These are phyloP conservation scores for Seriola aureovittata DNA, from an alignment of 2,113 vertebrate species.

Conservation along the genomic window DNA sequence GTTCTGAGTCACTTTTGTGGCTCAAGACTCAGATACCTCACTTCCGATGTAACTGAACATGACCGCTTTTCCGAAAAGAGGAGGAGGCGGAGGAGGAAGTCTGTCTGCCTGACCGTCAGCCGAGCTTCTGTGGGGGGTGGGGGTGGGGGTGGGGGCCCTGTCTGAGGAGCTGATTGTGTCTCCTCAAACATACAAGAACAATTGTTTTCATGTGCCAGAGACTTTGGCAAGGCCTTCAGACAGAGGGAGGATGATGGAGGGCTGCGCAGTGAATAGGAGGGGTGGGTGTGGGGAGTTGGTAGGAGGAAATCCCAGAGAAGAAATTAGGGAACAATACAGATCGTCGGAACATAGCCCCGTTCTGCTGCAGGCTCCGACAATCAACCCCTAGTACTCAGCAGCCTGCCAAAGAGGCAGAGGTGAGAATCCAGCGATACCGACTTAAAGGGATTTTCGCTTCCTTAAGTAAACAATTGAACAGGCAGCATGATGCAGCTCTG, in stretches of 20 bases:
- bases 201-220: slow-evolving; percentile 79
- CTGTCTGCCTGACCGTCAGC: slow-evolving; percentile 61
- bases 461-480: slow-evolving; percentile 66
- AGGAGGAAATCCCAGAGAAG: slow-evolving; percentile 79
- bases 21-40: slow-evolving; percentile 52
- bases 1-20: slow-evolving; percentile 67
- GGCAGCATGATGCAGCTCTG: slow-evolving; percentile 41
- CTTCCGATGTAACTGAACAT: slow-evolving; percentile 73
- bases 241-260: slow-evolving; percentile 71
- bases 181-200: slow-evolving; percentile 71
- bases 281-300: slow-evolving; percentile 52
- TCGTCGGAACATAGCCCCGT: slow-evolving; percentile 44
- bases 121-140: slow-evolving; percentile 39
- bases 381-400: slow-evolving; percentile 45
- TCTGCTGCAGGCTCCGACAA: slow-evolving; percentile 59
- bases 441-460: slow-evolving; percentile 50
- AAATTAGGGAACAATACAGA: slow-evolving; percentile 79
- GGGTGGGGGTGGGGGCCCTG: slow-evolving; percentile 21
- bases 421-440: slow-evolving; percentile 60
- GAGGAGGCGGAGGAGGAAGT: slow-evolving; percentile 55
- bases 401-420: slow-evolving; percentile 65
- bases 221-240: slow-evolving; percentile 74
- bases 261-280: slow-evolving; percentile 54
- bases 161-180: slow-evolving; percentile 61
- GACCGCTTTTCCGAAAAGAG: slow-evolving; percentile 56